Base-by-base conservation (phyloP, 1,140 invertebrate species). In the Hypsibius dujardini region DNA sequence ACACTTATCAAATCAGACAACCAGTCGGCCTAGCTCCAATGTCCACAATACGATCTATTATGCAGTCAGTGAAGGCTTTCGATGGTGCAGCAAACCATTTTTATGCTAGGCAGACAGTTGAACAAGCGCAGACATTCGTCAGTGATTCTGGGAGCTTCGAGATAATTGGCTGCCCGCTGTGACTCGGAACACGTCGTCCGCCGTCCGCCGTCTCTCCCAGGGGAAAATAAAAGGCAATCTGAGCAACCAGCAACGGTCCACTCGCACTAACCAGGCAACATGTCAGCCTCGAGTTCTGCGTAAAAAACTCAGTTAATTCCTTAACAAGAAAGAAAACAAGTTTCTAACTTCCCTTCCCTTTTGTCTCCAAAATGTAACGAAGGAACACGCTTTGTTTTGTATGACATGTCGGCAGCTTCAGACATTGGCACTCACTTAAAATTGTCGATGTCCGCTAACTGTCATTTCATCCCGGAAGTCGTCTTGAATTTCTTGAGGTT, bases 141-240 rank as follows among this genome's bases (percentile, higher is more conserved):
- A 7, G 50, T 56, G 50, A 56, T 56, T 7, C 7, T 7, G 7
- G 50, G 50, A 7, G n/a, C n/a, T 7, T n/a, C 50, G 50, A 56
- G n/a, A n/a, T 56, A 56, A 7, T 56, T n/a, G 7, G 50, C 50
- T n/a, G 50, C 50, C 50, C n/a, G 7, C n/a, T 56, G 50, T n/a
- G 50, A 56, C 50, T 56, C 50, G n/a, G n/a, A 56, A 56, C 50
- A 56, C 50, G 50, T 56, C n/a, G 50, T 56, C 50, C 50, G 50
- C 50, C 50, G 50, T 56, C 50, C 7, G n/a, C n/a, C n/a, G n/a
- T n/a, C n/a, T n/a, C n/a, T n/a, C n/a, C n/a, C n/a, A n/a, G n/a
- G n/a, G n/a, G n/a, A n/a, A n/a, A n/a, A n/a, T n/a, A n/a, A n/a
- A n/a, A n/a, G n/a, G n/a, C n/a, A n/a, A n/a, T n/a, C 50, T 56